Conservation (phyloP, 2,888 invertebrate genomes). For the Idaea aversata region DNA sequence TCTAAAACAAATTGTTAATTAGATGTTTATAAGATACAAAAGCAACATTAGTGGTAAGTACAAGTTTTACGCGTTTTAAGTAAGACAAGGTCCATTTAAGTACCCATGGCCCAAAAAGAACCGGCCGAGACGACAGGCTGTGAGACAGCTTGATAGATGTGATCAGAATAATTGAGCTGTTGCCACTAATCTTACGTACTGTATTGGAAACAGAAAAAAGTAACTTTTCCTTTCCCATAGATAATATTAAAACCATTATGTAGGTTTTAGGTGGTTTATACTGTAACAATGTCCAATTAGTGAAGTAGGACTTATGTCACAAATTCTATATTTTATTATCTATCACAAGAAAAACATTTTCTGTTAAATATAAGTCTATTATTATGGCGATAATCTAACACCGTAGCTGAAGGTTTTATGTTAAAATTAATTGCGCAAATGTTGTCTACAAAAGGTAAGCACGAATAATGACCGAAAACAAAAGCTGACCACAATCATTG, state of each 20-base stretch:
- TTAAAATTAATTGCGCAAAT: constrained; percentile 35
- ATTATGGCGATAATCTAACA: constrained; percentile 5
- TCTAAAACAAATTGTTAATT: background rate
- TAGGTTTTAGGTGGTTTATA: background rate
- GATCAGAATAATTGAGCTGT: constrained; percentile 42
- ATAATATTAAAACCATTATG: background rate
- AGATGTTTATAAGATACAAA: background rate
- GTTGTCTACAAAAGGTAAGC: constrained; percentile 35
- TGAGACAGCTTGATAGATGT: constrained; percentile 35
- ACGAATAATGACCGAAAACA: constrained; percentile 53
- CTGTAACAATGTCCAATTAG: background rate
- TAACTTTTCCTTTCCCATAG: constrained; percentile 15
- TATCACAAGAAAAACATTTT: background rate
- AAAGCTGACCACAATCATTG: constrained; percentile 47
- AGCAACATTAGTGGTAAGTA: constrained; percentile 4
- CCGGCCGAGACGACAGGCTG: constrained; percentile 44
- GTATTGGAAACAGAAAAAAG: constrained; percentile 3
- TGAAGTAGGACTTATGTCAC: background rate
- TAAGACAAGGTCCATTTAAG: constrained; percentile 53
- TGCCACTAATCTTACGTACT: constrained; percentile 17
- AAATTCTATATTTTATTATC: background rate
- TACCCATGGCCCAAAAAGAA: constrained; percentile 65
- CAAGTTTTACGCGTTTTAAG: constrained; percentile 30
- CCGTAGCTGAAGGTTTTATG: constrained; percentile 9
- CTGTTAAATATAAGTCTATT: background rate